Base-by-base conservation (phyloP, 1,140 invertebrate species). In the Tetranychus cinnabarinus region DNA sequence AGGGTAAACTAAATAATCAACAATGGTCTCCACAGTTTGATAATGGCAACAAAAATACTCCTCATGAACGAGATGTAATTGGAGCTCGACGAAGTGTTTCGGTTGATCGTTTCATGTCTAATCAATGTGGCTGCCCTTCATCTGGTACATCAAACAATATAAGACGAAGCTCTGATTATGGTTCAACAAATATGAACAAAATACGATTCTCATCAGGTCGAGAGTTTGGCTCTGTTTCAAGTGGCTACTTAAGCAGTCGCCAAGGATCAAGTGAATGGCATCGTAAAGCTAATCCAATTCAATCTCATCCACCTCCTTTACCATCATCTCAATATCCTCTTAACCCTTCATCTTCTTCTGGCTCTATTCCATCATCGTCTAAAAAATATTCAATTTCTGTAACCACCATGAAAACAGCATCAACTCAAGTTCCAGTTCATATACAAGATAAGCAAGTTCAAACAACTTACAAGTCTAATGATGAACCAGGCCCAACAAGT, bases 381-480 rank as follows among this genome's bases (percentile, higher is more conserved):
- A 34, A 36, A n/a, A 56, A 36, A 33, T 37, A 39, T 36, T 31
- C 15, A 31, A 39, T 56, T 56, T 47, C 36, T 12, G 34, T 48
- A 23, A 54, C 42, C 33, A 56, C 35, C 12, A 57, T 54, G 5
- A n/a, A 56, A 61, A 58, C 63, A 23, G 55, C 60, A 34, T 74
- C 75, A 13, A 79, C 77, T 23, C 77, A 78, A 67, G 69, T 78
- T 61, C 75, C 78, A 59, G 70, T 76, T 3, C 76, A 79, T 66
- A 77, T 81, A 59, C 76, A 80, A 60, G 81, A 84, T 64, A 79
- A 78, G 68, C 82, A 81, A 67, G 82, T 84, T 70, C 83, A 85
- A 72, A 84, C 82, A 2, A 3, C 7, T 48, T 36, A 15, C 23
- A 15, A n/a, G 15, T 33, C 13, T 56, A 10, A 36, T 15, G 36